Percentiles rank a stretch among this genome's conserved stretches.
phyloP scores from a whole-genome alignment of 2,797 vertebrate species.

The Sebastiscus albofasciatus region DNA sequence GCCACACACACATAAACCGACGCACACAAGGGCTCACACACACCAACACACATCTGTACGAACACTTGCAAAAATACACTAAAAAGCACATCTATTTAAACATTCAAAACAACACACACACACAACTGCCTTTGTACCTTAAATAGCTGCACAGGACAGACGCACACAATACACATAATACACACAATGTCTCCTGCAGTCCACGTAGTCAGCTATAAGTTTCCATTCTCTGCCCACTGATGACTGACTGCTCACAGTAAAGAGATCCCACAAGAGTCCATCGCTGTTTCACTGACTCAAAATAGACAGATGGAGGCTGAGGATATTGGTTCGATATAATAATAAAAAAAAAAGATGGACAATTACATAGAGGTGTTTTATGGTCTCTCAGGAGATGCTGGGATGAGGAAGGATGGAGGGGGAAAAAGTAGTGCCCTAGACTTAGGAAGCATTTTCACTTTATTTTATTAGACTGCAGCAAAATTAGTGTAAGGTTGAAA shows the following conservation, averaged over 20 bases:
- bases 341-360: conserved; percentile 37
- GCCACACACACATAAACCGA: conserved; percentile 57
- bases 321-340: conserved; percentile 40
- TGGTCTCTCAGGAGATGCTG: conserved; percentile 33
- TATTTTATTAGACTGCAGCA: neutral
- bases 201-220: conserved; percentile 9
- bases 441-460: neutral
- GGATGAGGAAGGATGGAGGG: neutral
- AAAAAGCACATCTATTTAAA: conserved; percentile 30
- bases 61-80: conserved; percentile 3
- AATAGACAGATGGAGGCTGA: conserved; percentile 38
- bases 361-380: conserved; percentile 51
- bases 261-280: conserved; percentile 49
- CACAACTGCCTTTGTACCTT: neutral
- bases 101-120: neutral
- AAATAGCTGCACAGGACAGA: neutral
- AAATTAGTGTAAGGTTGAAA: neutral
- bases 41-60: conserved; percentile 8
- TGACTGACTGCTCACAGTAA: conserved; percentile 49
- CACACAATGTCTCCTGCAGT: neutral
- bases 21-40: neutral
- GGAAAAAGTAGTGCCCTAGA: neutral
- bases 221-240: conserved; percentile 31
- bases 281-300: conserved; percentile 18
- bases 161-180: neutral